Evolutionary conservation across 2,797 vertebrate genomes (phyloP), one percentile per base, ranked within the genome.

Genomic region (Sciaenops ocellatus): DNA sequence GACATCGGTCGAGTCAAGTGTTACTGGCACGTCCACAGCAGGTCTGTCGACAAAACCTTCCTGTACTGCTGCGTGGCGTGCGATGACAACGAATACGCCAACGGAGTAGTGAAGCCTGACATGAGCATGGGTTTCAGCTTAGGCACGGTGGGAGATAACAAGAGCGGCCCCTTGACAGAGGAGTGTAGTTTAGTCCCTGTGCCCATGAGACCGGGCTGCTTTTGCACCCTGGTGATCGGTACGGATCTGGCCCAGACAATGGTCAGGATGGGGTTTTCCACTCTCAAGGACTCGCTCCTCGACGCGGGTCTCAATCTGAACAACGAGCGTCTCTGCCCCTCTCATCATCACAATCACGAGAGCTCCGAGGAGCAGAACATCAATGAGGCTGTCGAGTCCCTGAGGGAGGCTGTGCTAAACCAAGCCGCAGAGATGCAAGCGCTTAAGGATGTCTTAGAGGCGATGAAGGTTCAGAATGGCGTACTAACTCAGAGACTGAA

Each of bases 1-100:
- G 71, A 59, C 13, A 78, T 82, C 1, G 83, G 83, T 6, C 13
- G 18, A 2, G 83, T 85, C 16, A 72, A 64, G 30, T 82, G 79
- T 28, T 85, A 79, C 57, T 85, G 83, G 79, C 83, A 85, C 47
- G 75, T 85, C 0, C 83, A 82, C 79, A 85, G 83, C 18, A 71
- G 38, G n/a, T 67, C 61, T 0, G 16, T 26, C 0, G 52, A 76
- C 11, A 85, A 85, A 6, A 76, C 67, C 2, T 85, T 54, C 57
- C 28, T 85, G 51, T 85, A 68, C 67, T 82, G 83, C 28, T 85
- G 79, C 3, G 63, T 82, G 0, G 56, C 26, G 8, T 79, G 83
- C 8, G 13, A 48, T 0, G 11, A 52, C 26, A 67, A 3, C 16
- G 52, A 69, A 1, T 85, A 82, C 55, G 24, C 74, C 2, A 18